Percentiles rank a stretch among this genome's conserved stretches.
These are phyloP conservation scores for Aulostomus chinensis DNA, from an alignment of 2,797 vertebrate genomes.

Conservation along the genomic window DNA sequence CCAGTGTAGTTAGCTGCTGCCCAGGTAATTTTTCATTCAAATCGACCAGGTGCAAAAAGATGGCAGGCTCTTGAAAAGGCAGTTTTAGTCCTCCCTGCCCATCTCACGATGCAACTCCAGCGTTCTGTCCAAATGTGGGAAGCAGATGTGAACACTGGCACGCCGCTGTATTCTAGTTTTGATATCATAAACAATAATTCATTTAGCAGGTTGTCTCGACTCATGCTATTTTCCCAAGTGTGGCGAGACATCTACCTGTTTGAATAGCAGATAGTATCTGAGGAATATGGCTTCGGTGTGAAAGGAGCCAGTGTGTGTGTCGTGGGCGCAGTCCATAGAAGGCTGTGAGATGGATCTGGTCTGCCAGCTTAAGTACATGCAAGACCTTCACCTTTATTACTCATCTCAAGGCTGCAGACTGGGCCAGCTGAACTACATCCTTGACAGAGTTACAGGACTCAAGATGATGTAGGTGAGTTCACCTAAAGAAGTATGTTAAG, in stretches of 20 bases:
- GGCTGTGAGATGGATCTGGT: neutral
- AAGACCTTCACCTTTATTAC: neutral
- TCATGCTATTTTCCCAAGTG: neutral
- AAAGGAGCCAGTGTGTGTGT: too few relatives aligned
- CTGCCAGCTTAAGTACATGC: neutral
- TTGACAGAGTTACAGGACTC: too few relatives aligned
- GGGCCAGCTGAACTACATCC: neutral
- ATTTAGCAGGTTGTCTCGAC: too few relatives aligned
- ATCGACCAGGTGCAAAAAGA: constrained; percentile 76
- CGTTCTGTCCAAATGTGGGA: constrained; percentile 32
- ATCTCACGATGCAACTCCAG: constrained; percentile 36
- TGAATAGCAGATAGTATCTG: too few relatives aligned
- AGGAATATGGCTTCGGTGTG: too few relatives aligned
- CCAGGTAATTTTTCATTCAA: constrained; percentile 77
- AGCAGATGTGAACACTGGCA: constrained; percentile 46
- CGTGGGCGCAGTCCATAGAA: constrained; percentile 7
- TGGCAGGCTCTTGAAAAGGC: constrained; percentile 69
- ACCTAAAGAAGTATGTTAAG: neutral
- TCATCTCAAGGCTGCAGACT: neutral
- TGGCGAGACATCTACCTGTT: neutral
- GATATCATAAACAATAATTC: constrained; percentile 8
- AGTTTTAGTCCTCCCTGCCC: constrained; percentile 44
- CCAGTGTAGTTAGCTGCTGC: constrained; percentile 68
- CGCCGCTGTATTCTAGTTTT: too few relatives aligned
- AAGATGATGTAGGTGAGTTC: neutral